These are phyloP conservation scores for Parus major DNA, from an alignment of 2,113 vertebrate species.

Conservation along the genomic window DNA sequence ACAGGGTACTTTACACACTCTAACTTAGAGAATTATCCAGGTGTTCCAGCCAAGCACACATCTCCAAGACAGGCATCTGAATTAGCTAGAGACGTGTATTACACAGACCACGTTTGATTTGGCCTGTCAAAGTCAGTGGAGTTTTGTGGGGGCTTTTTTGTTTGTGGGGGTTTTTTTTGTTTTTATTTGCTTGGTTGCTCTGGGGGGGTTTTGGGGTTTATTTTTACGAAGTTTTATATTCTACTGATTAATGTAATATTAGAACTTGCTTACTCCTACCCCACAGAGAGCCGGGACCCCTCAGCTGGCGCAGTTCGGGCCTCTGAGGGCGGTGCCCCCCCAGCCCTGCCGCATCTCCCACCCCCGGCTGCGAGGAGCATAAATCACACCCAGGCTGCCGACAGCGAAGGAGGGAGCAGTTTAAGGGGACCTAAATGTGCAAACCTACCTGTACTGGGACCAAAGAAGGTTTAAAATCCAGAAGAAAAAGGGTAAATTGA, in stretches of 20 bases:
- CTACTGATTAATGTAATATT: neutral
- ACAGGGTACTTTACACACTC: fast-evolving
- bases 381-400: neutral
- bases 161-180: too few relatives aligned
- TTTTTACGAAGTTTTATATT: neutral
- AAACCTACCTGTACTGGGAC: neutral
- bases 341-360: too few relatives aligned
- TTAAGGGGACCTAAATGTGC: too few relatives aligned
- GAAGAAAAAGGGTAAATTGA: neutral
- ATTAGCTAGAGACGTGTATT: neutral
- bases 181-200: neutral
- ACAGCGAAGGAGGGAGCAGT: neutral
- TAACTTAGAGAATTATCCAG: neutral
- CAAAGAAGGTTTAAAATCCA: too few relatives aligned
- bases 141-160: fast-evolving
- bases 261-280: neutral
- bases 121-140: neutral
- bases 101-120: neutral
- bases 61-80: neutral
- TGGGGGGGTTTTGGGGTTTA: too few relatives aligned
- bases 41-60: neutral
- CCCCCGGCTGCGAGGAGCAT: neutral
- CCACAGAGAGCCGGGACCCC: neutral
- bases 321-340: fast-evolving
- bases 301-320: neutral